A percentile compares a stretch with the other conserved stretches of the same genome.
Evolutionary conservation across 1,140 invertebrate species (phyloP).

Genomic region (Paralvinella palmiformis): DNA sequence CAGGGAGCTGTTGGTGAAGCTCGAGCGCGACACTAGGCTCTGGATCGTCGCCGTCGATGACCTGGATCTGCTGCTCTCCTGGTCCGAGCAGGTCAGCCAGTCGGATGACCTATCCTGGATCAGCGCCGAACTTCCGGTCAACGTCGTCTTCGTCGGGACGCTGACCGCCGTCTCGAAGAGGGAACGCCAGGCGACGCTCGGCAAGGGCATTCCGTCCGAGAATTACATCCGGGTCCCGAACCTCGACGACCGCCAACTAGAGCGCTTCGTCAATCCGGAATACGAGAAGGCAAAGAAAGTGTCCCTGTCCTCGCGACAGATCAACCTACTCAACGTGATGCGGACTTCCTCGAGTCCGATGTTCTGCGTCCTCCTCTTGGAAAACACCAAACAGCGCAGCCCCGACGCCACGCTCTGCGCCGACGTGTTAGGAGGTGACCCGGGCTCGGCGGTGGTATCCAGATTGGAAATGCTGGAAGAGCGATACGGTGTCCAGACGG

Average conservation of each 20-base stretch:
- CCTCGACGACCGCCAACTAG: neutral
- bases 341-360: neutral
- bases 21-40: neutral
- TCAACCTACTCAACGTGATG: neutral
- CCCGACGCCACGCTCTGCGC: conserved; percentile 21
- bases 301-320: neutral
- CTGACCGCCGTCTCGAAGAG: conserved; percentile 7
- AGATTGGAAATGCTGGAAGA: conserved; percentile 21
- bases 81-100: neutral
- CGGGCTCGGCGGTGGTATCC: neutral
- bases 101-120: too few relatives aligned
- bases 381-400: conserved; percentile 26
- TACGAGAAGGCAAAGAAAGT: neutral
- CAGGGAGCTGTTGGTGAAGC: too few relatives aligned
- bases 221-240: neutral
- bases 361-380: conserved; percentile 11
- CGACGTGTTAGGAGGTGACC: neutral
- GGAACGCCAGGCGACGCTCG: neutral
- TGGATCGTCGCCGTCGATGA: too few relatives aligned
- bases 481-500: conserved; percentile 22
- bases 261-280: neutral
- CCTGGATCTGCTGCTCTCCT: neutral
- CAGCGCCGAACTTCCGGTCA: neutral
- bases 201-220: neutral
- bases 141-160: neutral